phyloP scores from a whole-genome alignment of 2,888 invertebrate species.

The Rotaria sp. region DNA sequence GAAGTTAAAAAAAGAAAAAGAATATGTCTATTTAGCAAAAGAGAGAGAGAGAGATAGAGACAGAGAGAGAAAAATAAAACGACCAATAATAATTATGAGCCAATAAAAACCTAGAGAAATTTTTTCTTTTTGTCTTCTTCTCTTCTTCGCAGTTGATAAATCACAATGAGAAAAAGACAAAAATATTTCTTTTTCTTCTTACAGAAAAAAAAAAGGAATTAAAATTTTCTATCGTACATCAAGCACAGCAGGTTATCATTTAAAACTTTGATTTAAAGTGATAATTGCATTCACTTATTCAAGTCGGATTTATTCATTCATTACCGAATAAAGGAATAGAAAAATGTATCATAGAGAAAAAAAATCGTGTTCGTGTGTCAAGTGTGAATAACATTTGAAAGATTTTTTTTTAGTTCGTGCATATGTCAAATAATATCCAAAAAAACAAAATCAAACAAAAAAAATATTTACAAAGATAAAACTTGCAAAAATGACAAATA shows the following conservation, averaged over 20 bases:
- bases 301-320: constrained; percentile 5
- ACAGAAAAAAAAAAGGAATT: not conserved
- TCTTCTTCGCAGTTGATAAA: not conserved
- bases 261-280: constrained; percentile 17
- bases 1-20: not conserved
- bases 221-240: not conserved
- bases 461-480: no score
- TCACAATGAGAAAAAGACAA: not conserved
- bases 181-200: no score
- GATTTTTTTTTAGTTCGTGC: not conserved
- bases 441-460: no score
- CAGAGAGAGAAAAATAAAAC: not conserved
- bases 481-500: no score
- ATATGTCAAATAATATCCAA: no score
- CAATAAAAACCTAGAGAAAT: not conserved
- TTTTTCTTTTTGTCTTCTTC: not conserved
- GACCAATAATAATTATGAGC: not conserved
- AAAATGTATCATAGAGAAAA: not conserved
- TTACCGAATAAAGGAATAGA: not conserved
- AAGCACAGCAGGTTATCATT: not conserved
- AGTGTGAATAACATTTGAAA: not conserved
- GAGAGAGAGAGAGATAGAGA: not conserved
- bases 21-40: not conserved
- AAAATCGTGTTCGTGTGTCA: not conserved
- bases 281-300: not conserved